Percentiles rank a stretch among this genome's conserved stretches.
Evolutionary conservation across 2,797 vertebrate species (phyloP).

Genomic region (Notolabrus celidotus): DNA sequence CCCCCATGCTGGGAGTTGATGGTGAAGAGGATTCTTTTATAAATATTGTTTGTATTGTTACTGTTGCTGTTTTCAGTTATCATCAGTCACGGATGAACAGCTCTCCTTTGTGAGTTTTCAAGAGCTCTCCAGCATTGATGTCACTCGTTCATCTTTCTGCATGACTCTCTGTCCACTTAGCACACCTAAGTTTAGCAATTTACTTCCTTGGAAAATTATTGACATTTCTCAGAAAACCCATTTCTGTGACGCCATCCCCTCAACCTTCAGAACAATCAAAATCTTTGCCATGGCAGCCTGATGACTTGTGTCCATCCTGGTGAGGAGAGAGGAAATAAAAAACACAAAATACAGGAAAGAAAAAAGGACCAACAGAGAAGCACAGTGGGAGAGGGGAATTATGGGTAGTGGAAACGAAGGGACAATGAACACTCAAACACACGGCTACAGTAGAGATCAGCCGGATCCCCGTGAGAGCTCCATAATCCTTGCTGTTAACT

Average conservation of each 20-base stretch:
- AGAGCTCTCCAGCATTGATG: not conserved
- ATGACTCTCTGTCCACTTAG: conserved; percentile 13
- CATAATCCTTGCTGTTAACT: conserved; percentile 69
- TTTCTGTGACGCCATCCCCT: conserved; percentile 42
- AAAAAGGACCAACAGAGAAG: conserved; percentile 41
- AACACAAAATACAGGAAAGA: conserved; percentile 37
- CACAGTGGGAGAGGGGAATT: conserved; percentile 54
- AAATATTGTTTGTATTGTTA: not conserved
- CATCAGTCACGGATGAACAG: not conserved
- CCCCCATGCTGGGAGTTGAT: too few species aligned
- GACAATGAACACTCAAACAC: conserved; percentile 41
- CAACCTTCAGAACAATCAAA: conserved; percentile 51
- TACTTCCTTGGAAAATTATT: conserved; percentile 54
- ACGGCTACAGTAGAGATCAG: conserved; percentile 57
- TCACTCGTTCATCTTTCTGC: conserved; percentile 6
- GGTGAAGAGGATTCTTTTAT: not conserved
- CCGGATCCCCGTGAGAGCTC: conserved; percentile 46
- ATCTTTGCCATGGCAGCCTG: conserved; percentile 66
- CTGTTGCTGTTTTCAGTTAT: not conserved
- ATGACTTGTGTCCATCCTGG: conserved; percentile 28
- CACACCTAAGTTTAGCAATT: conserved; percentile 25
- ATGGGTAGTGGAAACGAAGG: conserved; percentile 41
- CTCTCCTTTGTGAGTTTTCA: not conserved
- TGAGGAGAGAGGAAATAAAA: conserved; percentile 25
- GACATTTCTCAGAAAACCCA: conserved; percentile 56